Base-by-base conservation (phyloP, 2,113 vertebrate species). In the Apaloderma vittatum region DNA sequence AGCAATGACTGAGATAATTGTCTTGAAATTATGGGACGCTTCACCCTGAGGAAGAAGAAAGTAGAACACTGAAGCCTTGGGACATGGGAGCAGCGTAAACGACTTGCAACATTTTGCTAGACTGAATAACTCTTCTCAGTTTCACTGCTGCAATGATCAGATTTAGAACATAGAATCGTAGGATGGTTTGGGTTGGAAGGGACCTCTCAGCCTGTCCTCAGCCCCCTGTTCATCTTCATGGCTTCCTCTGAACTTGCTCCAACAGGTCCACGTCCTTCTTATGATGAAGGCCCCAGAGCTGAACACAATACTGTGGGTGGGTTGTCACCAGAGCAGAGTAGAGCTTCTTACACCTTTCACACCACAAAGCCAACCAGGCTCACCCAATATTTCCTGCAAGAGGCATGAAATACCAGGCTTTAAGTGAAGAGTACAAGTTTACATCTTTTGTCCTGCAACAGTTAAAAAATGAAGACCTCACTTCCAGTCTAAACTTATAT, bases 111-210 rank as follows among this genome's bases (percentile, higher is more conserved):
- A 30, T 46, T 59, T 49, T 71, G 8, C 15, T 29, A 34, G 22
- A 12, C 40, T 54, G 27, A 17, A 18, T 34, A 57, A 30, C 30
- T 29, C 3, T 19, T 76, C 17, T 12, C n/a, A 45, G 65, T 54
- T 73, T 71, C 59, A 36, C 9, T 37, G 21, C 27, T 72, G 43
- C 22, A 59, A 0, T 0, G 0, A 11, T 23, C 10, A 55, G 26
- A 26, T 15, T 68, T 23, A 58, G 7, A 40, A 57, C 40, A 40
- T 40, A 40, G 40, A 11, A 40, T 40, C 40, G 40, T 40, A 40
- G 40, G 40, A 40, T 40, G 40, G 40, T 40, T 40, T 40, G 40
- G 40, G 40, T 40, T 40, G 40, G 40, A 40, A 40, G 40, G 40
- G 40, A 40, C 40, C 40, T 40, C 40, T 40, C 40, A 40, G 40